Conservation (phyloP, 2,113 vertebrate genomes). For the Columbina picui region DNA sequence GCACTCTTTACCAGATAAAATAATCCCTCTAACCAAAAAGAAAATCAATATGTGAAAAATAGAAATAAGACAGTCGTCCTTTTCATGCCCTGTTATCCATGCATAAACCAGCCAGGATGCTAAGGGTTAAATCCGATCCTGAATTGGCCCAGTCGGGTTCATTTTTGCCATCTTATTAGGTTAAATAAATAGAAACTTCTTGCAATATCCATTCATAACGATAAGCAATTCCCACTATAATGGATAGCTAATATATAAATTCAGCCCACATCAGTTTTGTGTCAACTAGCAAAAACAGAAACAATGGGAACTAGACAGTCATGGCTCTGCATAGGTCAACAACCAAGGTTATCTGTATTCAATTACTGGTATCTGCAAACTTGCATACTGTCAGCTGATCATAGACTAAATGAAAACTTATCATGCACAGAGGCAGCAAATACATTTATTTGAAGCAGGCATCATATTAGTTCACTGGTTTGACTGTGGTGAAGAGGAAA, state of each 20-base stretch:
- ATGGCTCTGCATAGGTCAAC: conserved; percentile 78
- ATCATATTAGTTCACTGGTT: conserved; percentile 74
- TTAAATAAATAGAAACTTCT: conserved; percentile 78
- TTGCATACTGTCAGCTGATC: conserved; percentile 83
- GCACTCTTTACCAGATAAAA: background rate
- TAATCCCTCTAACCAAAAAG: background rate
- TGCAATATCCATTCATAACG: conserved; percentile 56
- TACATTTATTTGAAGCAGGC: conserved; percentile 78
- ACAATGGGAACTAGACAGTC: conserved; percentile 77
- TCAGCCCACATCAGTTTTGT: conserved; percentile 72
- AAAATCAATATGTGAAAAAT: background rate
- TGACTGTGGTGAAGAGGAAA: conserved; percentile 61
- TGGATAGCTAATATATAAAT: conserved; percentile 76
- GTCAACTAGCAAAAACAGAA: conserved; percentile 77
- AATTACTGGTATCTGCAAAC: conserved; percentile 83
- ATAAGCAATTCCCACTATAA: conserved; percentile 78
- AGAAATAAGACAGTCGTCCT: background rate
- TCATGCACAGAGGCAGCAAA: conserved; percentile 78
- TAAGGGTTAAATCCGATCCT: conserved; percentile 36
- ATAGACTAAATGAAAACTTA: conserved; percentile 78
- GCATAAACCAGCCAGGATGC: background rate
- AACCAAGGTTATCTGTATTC: conserved; percentile 83
- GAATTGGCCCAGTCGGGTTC: conserved; percentile 18
- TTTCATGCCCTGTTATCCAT: background rate
- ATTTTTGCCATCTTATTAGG: conserved; percentile 65